Percentiles rank a stretch among this genome's conserved stretches.
Evolutionary conservation across 2,888 invertebrate species (phyloP).

Genomic region (Drosophila prostipennis): DNA sequence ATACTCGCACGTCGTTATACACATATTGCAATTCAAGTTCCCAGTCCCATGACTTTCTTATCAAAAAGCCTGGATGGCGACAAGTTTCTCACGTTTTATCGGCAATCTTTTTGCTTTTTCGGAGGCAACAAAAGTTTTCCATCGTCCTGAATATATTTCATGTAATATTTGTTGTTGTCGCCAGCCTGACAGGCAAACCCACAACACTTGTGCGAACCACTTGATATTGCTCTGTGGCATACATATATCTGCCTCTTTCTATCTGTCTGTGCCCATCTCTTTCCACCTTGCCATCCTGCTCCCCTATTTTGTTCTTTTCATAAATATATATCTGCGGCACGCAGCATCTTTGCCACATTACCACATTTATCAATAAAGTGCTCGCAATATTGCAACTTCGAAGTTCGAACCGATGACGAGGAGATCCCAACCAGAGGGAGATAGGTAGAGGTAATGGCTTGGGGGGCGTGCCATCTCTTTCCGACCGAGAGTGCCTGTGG

Average conservation of each 20-base stretch:
- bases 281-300: slow-evolving; percentile 9
- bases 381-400: slow-evolving; percentile 27
- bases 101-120: slow-evolving; percentile 40
- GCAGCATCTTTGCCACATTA: slow-evolving; percentile 45
- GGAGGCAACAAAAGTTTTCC: slow-evolving; percentile 56
- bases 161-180: slow-evolving; percentile 28
- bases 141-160: slow-evolving; percentile 8
- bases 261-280: neutral
- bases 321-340: slow-evolving; percentile 49
- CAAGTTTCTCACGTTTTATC: slow-evolving; percentile 59
- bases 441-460: slow-evolving; percentile 2
- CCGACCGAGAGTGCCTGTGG: slow-evolving; percentile 22
- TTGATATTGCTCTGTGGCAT: slow-evolving; percentile 44
- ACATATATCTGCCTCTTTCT: slow-evolving; percentile 1
- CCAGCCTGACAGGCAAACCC: slow-evolving; percentile 29
- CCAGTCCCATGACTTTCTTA: slow-evolving; percentile 34
- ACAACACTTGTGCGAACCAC: slow-evolving; percentile 44
- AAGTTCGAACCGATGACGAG: slow-evolving; percentile 11
- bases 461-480: slow-evolving; percentile 13
- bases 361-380: slow-evolving; percentile 44
- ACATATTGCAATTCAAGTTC: slow-evolving; percentile 62
- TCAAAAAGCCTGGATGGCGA: slow-evolving; percentile 38
- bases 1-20: slow-evolving; percentile 13
- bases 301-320: slow-evolving; percentile 8
- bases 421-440: slow-evolving; percentile 2